These are phyloP conservation scores for Cyprinodon brontotheroides DNA, from an alignment of 2,113 vertebrate genomes.

Conservation along the genomic window DNA sequence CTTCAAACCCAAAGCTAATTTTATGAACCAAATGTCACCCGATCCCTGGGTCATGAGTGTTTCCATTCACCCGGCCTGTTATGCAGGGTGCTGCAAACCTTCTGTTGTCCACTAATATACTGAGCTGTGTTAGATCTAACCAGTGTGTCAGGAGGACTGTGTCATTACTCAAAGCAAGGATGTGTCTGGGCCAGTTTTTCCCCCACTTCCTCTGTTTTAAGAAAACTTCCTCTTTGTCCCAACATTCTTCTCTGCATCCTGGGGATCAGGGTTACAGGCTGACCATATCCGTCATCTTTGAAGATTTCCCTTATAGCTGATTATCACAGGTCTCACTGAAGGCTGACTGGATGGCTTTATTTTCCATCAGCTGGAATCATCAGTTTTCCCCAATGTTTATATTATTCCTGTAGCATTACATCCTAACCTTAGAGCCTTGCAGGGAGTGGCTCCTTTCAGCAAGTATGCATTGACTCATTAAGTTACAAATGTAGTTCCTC, in stretches of 20 bases:
- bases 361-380: background rate
- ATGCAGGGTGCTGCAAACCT: conserved; percentile 14
- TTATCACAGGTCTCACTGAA: background rate
- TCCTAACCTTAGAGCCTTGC: background rate
- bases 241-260: conserved; percentile 72
- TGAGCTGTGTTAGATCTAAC: conserved; percentile 7
- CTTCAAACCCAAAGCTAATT: background rate
- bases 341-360: too few species aligned
- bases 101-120: conserved; percentile 6
- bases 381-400: background rate
- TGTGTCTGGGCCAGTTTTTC: conserved; percentile 57
- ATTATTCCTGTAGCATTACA: background rate
- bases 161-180: conserved; percentile 59
- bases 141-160: conserved; percentile 20
- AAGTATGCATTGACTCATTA: too few species aligned
- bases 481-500: background rate
- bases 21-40: background rate
- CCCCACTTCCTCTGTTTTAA: conserved; percentile 74
- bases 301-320: conserved; percentile 14
- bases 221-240: conserved; percentile 74
- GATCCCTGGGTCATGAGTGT: background rate
- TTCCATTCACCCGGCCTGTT: background rate
- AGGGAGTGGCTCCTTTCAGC: background rate
- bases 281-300: background rate
- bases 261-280: conserved; percentile 60